Percentiles rank a stretch among this genome's conserved stretches.
Conservation (phyloP, 2,888 invertebrate species). For the Glaucopsyche alexis region DNA sequence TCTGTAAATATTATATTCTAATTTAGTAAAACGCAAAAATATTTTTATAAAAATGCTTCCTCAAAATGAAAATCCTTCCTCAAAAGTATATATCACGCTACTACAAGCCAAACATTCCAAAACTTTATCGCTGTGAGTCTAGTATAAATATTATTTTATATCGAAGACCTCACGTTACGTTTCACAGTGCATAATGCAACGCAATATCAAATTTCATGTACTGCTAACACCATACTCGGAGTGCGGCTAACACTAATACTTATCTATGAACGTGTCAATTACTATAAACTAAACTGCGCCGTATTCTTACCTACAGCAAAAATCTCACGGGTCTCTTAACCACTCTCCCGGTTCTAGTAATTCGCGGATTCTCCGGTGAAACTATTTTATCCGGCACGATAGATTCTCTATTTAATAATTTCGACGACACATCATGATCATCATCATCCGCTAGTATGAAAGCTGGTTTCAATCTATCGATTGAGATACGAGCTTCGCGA, state of each 20-base stretch:
- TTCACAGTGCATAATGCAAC: not conserved
- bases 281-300: not conserved
- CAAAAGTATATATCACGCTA: not conserved
- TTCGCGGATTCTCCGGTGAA: not conserved
- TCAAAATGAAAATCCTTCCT: no score
- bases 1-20: no score
- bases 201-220: not conserved
- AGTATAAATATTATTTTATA: not conserved
- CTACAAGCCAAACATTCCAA: not conserved
- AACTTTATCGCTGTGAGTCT: not conserved
- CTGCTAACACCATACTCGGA: not conserved
- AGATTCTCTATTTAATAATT: not conserved
- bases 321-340: not conserved
- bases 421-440: not conserved
- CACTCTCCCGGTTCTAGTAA: not conserved
- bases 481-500: conserved; percentile 29
- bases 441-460: not conserved
- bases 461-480: conserved; percentile 35
- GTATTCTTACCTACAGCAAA: not conserved
- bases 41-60: no score
- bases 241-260: not conserved
- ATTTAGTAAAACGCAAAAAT: no score
- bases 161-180: not conserved
- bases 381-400: not conserved
- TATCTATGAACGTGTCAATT: not conserved